Evolutionary conservation across 1,140 invertebrate genomes (phyloP), one percentile per base, ranked within the genome.

Genomic region (Lepidurus packardi): DNA sequence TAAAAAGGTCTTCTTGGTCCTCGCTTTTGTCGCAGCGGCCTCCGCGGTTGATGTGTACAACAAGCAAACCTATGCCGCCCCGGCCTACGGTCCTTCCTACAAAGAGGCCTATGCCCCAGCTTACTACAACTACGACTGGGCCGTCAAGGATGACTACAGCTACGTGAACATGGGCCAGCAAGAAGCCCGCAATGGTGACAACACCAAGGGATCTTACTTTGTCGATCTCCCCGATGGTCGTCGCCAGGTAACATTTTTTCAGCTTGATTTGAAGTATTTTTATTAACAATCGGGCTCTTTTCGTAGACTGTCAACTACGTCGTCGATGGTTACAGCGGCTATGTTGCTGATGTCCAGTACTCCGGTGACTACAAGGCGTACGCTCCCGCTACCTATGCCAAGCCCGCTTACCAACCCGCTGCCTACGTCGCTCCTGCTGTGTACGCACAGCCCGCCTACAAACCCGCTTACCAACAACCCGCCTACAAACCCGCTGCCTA

Each of bases 181-280:
- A 44, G 82, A 83, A 77, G 43, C 78, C 53, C 78, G 82, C 47
- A 77, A 82, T 65, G 82, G 81, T 0, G 75, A 78, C 41, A 43
- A 78, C 53, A 82, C 82, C 25, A 79, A 53, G 43, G 82, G 82
- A 13, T 77, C 75, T 21, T 83, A 83, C 79, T 80, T 80, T 73
- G 82, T 83, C 16, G 76, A 79, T 34, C 80, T 83, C 24, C 82
- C 82, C 24, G 82, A 83, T 43, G 82, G 82, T 47, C 80, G 82
- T 21, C 73, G 78, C 16, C 82, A 83, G 77, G 53, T 73, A 65
- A 93, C 81, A 91, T 7, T 10, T 7, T 10, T 75, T 41, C 25
- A 2, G 74, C 8, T 74, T 74, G 73, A 47, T 47, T 47, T 9
- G n/a, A n/a, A n/a, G n/a, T n/a, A n/a, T n/a, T n/a, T n/a, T 6